Evolutionary conservation across 2,797 vertebrate genomes (phyloP), one percentile per base, ranked within the genome.

Genomic region (Scarus forsteni): DNA sequence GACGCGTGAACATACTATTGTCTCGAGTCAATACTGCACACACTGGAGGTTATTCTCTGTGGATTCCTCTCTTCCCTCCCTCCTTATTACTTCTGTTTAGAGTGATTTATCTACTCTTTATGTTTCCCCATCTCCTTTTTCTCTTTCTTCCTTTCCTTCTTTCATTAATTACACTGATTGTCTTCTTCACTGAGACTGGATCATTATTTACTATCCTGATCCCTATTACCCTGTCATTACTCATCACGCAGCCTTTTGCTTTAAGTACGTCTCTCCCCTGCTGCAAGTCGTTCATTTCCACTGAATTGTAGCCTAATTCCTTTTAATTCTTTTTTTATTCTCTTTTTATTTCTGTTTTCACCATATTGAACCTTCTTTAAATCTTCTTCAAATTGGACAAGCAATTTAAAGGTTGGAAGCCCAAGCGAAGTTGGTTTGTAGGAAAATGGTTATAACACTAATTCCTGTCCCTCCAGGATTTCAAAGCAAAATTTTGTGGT

Each of bases 151-250:
- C 57, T 62, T 19, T 55, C 60, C 51, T 48, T 57, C 72, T 54
- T 69, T 76, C 85, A 84, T 89, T 85, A 90, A 88, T 90, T 89
- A 85, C 84, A 54, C 59, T 61, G 58, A 79, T 79, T 86, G 70
- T 72, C 66, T 83, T 46, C 38, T 39, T 85, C 75, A 79, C 73
- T 51, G 34, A 59, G 53, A 64, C 57, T 46, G 70, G 64, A 77
- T 85, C 81, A 83, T 88, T 88, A 83, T 88, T 87, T 86, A 86
- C 73, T 35, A 55, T 75, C 70, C 56, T 27, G 3, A 27, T 38
- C 27, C 60, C 34, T 36, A 42, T 70, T 43, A 43, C 46, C n/a
- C 46, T 52, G 43, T 83, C 70, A 74, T 72, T 84, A 71, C 85
- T 82, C 52, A 80, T 85, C 66, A 73, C 68, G 15, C 65, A 66